phyloP scores from a whole-genome alignment of 2,888 invertebrate species.

The Aleiodes leptofemur region DNA sequence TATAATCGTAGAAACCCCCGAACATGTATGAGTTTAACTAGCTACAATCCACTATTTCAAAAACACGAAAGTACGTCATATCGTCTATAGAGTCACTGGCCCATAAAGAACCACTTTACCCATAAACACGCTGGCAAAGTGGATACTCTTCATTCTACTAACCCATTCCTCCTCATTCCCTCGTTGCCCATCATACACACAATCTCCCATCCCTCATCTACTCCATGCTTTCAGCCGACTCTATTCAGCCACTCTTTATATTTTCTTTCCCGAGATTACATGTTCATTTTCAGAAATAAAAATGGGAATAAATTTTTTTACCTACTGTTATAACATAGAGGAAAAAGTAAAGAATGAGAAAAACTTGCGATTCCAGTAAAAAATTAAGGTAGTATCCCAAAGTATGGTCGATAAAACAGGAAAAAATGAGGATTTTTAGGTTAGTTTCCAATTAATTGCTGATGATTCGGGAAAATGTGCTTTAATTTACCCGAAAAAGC shows the following conservation, averaged over 20 bases:
- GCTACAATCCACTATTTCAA: conserved; percentile 13
- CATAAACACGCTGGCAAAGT: conserved; percentile 28
- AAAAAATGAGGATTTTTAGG: too few species aligned
- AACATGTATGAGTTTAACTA: background rate
- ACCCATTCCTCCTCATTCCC: background rate
- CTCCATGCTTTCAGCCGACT: conserved; percentile 7
- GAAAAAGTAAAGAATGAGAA: too few species aligned
- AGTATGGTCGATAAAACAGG: too few species aligned
- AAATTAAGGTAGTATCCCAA: too few species aligned
- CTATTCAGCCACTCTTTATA: conserved; percentile 9
- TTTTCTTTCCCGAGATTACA: conserved; percentile 16
- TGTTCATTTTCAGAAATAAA: background rate
- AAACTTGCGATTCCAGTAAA: too few species aligned
- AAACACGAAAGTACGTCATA: conserved; percentile 12
- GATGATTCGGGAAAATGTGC: too few species aligned
- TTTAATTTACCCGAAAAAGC: too few species aligned
- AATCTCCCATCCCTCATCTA: conserved; percentile 11
- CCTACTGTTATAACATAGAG: too few species aligned
- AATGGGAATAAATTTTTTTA: too few species aligned
- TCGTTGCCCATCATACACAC: conserved; percentile 11
- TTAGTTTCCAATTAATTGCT: too few species aligned
- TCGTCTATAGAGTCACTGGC: conserved; percentile 25
- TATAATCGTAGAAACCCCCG: background rate
- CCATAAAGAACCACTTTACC: conserved; percentile 27
- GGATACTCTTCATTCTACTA: conserved; percentile 6